Evolutionary conservation across 1,140 invertebrate genomes (phyloP), one percentile per base, ranked within the genome.

Genomic region (Atta cephalotes): DNA sequence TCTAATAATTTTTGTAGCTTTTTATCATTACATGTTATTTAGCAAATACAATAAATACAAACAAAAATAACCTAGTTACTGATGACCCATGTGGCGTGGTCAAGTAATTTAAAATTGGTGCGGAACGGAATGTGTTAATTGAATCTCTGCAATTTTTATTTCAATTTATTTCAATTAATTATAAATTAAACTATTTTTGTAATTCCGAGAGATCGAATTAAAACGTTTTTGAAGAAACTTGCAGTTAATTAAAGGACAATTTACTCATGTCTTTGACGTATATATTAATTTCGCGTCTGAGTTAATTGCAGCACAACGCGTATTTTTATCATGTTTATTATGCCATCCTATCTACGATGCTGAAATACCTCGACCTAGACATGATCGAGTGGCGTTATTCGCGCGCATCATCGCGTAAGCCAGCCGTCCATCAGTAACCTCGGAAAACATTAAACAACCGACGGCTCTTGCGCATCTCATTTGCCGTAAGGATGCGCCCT

Each of bases 331-430:
- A 51, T 51, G 53, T 49, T 82, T 74, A 49, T 74, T 84, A 84
- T 28, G 14, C 68, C 68, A 45, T 76, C 14, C 56, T 76, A 21
- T 9, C n/a, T 70, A 21, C 53, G 68, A 31, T 49, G 56, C 70
- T 63, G 70, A 84, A 84, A 84, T 74, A 74, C 16, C 68, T 39
- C 79, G 35, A 82, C 35, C 70, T 25, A 65, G 70, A 31, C 56
- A 84, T 84, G 80, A 84, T 84, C 70, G 80, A 84, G 80, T 84
- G 56, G 80, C 80, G 80, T 84, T 84, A 84, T 84, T 76, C 80
- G 70, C 80, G 80, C 68, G 80, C 80, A 76, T 84, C 80, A 84
- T 84, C 80, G 80, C 71, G 39, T 76, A 76, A 84, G 70, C 68
- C 68, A 74, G 68, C 80, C 80, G 80, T 84, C 80, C 80, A 62